Evolutionary conservation across 1,140 invertebrate species (phyloP), one percentile per base, ranked within the genome.

Genomic region (Heterodera carotae): DNA sequence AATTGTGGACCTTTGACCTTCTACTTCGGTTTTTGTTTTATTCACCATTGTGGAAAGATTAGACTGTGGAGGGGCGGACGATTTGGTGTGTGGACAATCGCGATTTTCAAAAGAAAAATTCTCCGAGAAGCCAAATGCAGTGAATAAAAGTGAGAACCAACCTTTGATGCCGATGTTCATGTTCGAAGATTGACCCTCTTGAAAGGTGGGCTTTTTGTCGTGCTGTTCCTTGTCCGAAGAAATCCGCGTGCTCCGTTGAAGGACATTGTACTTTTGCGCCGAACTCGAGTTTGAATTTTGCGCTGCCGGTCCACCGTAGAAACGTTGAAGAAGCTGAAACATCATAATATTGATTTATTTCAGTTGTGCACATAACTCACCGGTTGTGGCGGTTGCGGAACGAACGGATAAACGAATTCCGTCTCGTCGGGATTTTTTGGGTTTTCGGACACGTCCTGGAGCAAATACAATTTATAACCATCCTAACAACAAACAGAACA

Each of bases 221-320:
- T 25, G 39, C 29, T 75, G 68, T n/a, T 72, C 43, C 27, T 33
- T 68, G 53, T 81, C 79, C 64, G 82, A 31, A 7, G 82, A 83
- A 48, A 82, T 43, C 12, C 72, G 70, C n/a, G 81, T 67, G 43
- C 78, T 71, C 33, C 76, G 76, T 56, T 82, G 78, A 25, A 72
- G 48, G 7, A 83, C 48, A 56, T 84, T 69, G 83, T 82, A 76
- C 39, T 78, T 78, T 25, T 78, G 77, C 2, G 72, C 27, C 22
- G 72, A 29, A 62, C 39, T 74, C 15, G 31, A 34, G 36, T 4
- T 48, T 8, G 25, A 31, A 27, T 39, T 48, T 64, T 59, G 56
- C 53, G 43, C 29, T 15, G 27, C 56, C 6, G 69, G 56, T 29
- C 22, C 53, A 62, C 80, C 29, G 31, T 71, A 31, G 34, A 29